Evolutionary conservation across 2,797 vertebrate genomes (phyloP).

Genomic region (Hybognathus amarus): DNA sequence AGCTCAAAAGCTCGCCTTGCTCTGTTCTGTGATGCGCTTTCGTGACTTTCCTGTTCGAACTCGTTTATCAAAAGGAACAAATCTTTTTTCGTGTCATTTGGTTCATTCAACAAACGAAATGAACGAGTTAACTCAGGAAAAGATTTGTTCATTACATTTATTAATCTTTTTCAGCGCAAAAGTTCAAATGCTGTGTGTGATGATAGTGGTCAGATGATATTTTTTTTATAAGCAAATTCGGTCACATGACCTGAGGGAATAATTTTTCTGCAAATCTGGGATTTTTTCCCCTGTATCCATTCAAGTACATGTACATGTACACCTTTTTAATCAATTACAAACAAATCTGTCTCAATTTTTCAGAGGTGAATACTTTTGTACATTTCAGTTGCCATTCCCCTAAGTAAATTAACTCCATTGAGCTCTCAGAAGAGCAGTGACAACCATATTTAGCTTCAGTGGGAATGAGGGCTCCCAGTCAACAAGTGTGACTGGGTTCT

Average conservation of each 20-base stretch:
- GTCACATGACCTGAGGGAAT: too few relatives aligned
- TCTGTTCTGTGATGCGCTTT: too few relatives aligned
- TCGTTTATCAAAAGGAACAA: too few relatives aligned
- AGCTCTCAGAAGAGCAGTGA: not conserved
- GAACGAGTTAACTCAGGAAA: too few relatives aligned
- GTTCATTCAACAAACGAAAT: too few relatives aligned
- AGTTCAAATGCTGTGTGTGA: not conserved
- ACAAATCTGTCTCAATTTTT: not conserved
- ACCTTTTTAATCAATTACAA: not conserved
- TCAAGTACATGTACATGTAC: not conserved
- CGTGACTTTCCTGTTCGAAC: too few relatives aligned
- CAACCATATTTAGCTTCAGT: not conserved
- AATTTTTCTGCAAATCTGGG: not conserved
- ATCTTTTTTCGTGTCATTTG: too few relatives aligned
- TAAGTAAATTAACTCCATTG: not conserved
- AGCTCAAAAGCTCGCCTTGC: too few relatives aligned
- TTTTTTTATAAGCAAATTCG: too few relatives aligned
- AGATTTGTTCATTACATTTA: too few relatives aligned
- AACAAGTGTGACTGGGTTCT: not conserved
- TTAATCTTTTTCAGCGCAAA: not conserved
- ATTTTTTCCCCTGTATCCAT: too few relatives aligned
- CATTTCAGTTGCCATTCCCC: not conserved
- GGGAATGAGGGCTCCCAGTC: not conserved
- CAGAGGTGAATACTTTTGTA: not conserved
- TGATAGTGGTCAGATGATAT: too few relatives aligned